phyloP scores from a whole-genome alignment of 2,888 invertebrate genomes.

The Lordiphosa andalusiaca region DNA sequence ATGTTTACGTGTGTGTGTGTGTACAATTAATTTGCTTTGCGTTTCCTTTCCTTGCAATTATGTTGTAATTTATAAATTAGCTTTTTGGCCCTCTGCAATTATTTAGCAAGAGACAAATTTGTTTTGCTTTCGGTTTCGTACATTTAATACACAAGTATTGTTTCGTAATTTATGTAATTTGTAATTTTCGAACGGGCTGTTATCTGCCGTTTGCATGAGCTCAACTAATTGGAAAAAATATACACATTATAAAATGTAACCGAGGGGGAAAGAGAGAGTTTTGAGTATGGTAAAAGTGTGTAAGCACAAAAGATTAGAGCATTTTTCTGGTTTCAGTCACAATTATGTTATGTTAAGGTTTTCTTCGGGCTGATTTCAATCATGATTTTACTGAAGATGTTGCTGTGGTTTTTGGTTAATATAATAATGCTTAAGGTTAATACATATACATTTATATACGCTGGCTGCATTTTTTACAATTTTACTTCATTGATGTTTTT shows the following conservation, averaged over 20 bases:
- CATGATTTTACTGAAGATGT: slow-evolving; percentile 35
- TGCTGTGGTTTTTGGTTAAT: slow-evolving; percentile 61
- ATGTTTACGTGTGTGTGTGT: slow-evolving; percentile 39
- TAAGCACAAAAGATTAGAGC: slow-evolving; percentile 52
- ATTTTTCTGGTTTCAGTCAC: slow-evolving; percentile 52
- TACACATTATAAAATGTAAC: slow-evolving; percentile 35
- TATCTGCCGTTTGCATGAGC: slow-evolving; percentile 30
- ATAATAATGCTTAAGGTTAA: slow-evolving; percentile 66
- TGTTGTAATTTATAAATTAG: slow-evolving; percentile 35
- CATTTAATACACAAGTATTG: slow-evolving; percentile 53
- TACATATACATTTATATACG: slow-evolving; percentile 67
- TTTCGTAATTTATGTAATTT: slow-evolving; percentile 29
- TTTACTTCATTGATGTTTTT: slow-evolving; percentile 4
- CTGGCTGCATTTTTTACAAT: slow-evolving; percentile 65
- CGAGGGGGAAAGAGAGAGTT: slow-evolving; percentile 35
- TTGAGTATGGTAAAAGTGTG: slow-evolving; percentile 29
- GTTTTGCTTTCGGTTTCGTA: slow-evolving; percentile 23
- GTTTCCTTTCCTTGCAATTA: slow-evolving; percentile 33
- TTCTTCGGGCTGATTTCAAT: slow-evolving; percentile 58
- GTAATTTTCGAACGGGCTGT: slow-evolving; percentile 5
- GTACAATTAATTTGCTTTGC: slow-evolving; percentile 44
- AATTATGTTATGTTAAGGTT: slow-evolving; percentile 33
- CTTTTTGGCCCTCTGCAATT: slow-evolving; percentile 19
- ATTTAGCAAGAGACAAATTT: slow-evolving; percentile 41
- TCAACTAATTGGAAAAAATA: slow-evolving; percentile 44